Evolutionary conservation across 2,797 vertebrate genomes (phyloP), one percentile per base, ranked within the genome.

Genomic region (Threskiornis aethiopicus): DNA sequence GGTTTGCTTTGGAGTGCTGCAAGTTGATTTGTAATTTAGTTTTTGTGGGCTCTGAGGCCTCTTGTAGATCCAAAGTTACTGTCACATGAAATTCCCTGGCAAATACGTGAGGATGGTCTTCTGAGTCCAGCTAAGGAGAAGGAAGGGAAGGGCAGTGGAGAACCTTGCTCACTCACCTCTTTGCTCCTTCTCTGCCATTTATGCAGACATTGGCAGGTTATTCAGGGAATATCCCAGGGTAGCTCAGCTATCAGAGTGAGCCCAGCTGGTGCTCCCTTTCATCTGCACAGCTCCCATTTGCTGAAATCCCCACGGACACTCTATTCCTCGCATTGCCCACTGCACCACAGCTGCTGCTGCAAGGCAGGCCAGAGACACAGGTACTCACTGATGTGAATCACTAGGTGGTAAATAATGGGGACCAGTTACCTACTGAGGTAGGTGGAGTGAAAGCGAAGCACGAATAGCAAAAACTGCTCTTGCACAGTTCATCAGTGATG

Each of bases 401-500:
- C 66, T 76, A 70, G 35, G 22, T 41, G 39, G 49, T 57, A 57
- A 39, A 21, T 5, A 17, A 61, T 8, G 42, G 58, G 39, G 46
- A 80, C 42, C 52, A 14, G 29, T 21, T 12, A 39, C 13, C 19
- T 51, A 9, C n/a, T 0, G 10, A 51, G 47, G 16, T 5, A 67
- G 28, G 1, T 22, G 66, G 18, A 49, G 19, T 4, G 41, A 64
- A 69, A 51, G 39, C 1, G 0, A 31, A 90, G 31, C 25, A 12
- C 0, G 0, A 71, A 33, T 6, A 80, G 44, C 16, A 52, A 39
- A 59, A 7, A 3, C 13, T 29, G 20, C 18, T 51, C 39, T 51
- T n/a, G 20, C 39, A 55, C 11, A 37, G 41, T 6, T 42, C n/a
- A 15, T 47, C 35, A 28, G 16, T 0, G 0, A 5, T 11, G 14